Conservation (phyloP, 1,140 invertebrate species). For the Drosophila neocordata region DNA sequence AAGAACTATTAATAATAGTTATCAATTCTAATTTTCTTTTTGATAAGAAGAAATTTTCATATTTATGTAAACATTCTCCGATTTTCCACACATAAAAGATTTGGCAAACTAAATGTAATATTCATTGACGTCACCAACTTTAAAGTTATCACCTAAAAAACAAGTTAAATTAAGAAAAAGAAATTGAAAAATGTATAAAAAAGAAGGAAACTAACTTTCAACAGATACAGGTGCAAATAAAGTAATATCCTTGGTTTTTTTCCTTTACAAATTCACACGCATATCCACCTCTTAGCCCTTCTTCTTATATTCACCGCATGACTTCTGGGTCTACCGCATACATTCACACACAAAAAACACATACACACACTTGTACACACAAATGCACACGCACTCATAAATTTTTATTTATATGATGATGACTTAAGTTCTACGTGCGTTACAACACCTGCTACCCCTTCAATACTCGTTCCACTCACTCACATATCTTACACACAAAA, state of each 20-base stretch:
- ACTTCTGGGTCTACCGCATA: slow-evolving; percentile 41
- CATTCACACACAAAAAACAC: slow-evolving; percentile 24
- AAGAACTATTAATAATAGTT: too few species aligned
- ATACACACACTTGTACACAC: slow-evolving; percentile 24
- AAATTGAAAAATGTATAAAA: not conserved
- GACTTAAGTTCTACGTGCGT: slow-evolving; percentile 79
- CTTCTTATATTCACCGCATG: slow-evolving; percentile 28
- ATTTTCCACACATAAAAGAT: too few species aligned
- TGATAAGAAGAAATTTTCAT: too few species aligned
- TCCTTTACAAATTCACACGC: slow-evolving; percentile 33
- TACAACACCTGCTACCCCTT: slow-evolving; percentile 44
- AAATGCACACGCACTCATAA: slow-evolving; percentile 51
- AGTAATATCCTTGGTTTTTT: slow-evolving; percentile 37
- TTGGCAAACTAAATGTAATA: not conserved
- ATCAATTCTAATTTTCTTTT: too few species aligned
- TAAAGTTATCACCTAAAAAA: not conserved
- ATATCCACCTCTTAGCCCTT: slow-evolving; percentile 14
- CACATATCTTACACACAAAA: slow-evolving; percentile 1
- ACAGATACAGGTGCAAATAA: slow-evolving; percentile 49
- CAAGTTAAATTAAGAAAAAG: not conserved
- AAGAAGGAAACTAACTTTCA: slow-evolving; percentile 20
- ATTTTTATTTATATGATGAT: slow-evolving; percentile 81
- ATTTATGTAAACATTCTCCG: too few species aligned
- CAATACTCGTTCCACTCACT: not conserved
- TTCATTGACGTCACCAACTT: not conserved